These are phyloP conservation scores for Apus apus DNA, from an alignment of 2,113 vertebrate species.

Conservation along the genomic window DNA sequence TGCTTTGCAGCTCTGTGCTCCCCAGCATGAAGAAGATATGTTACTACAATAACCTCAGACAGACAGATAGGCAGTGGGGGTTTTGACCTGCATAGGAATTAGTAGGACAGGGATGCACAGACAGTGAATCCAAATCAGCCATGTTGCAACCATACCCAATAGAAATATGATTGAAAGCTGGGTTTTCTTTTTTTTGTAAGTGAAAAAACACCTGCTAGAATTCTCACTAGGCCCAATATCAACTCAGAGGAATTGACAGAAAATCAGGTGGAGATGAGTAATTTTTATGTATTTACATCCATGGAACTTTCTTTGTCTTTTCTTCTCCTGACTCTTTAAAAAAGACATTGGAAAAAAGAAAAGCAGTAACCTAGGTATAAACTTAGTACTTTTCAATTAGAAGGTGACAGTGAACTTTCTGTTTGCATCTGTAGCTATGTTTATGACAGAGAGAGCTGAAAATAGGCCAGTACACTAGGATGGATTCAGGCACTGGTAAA, in stretches of 20 bases:
- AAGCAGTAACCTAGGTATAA: neutral
- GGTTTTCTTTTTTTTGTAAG: neutral
- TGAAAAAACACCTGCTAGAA: neutral
- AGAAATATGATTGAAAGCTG: neutral
- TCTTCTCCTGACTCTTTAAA: neutral
- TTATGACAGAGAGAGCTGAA: neutral
- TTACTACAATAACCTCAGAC: neutral
- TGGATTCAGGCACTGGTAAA: neutral
- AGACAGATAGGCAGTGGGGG: neutral
- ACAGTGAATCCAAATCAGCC: neutral
- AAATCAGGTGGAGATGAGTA: neutral
- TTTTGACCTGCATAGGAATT: neutral
- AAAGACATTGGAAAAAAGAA: neutral
- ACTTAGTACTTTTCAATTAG: neutral
- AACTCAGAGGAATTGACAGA: neutral
- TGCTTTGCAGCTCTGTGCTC: neutral
- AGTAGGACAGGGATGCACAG: neutral
- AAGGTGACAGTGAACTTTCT: neutral
- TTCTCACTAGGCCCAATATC: neutral
- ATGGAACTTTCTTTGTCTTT: neutral
- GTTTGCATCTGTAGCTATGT: neutral
- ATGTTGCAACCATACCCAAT: neutral
- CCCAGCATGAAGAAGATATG: rapidly evolving
- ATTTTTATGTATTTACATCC: neutral
- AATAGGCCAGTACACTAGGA: neutral